These are phyloP conservation scores for Bellardia pandia DNA, from an alignment of 2,888 invertebrate genomes.

Conservation along the genomic window DNA sequence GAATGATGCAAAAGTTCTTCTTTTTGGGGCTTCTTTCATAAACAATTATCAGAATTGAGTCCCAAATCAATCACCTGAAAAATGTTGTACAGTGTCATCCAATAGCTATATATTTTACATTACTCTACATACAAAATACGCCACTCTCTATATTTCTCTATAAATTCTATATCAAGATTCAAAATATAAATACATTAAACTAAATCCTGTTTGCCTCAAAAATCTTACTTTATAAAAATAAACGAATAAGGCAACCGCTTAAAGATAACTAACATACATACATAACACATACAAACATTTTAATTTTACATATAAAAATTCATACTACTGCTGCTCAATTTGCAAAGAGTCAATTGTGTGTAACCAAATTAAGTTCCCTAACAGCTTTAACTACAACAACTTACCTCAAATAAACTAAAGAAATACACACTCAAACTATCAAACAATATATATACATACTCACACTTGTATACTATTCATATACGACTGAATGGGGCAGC, in stretches of 20 bases:
- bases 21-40: too few species aligned
- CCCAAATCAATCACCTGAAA: too few species aligned
- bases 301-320: constrained; percentile 18
- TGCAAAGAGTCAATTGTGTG: constrained; percentile 82
- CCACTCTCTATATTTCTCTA: too few species aligned
- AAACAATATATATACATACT: background rate
- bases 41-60: too few species aligned
- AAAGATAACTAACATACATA: too few species aligned
- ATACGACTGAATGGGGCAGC: constrained; percentile 30
- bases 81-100: too few species aligned
- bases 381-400: constrained; percentile 1
- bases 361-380: constrained; percentile 82
- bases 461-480: background rate
- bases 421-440: constrained; percentile 17
- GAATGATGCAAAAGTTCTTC: too few species aligned
- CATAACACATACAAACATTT: background rate
- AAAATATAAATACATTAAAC: too few species aligned
- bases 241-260: background rate
- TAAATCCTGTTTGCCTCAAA: too few species aligned
- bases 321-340: constrained; percentile 28
- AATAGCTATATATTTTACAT: too few species aligned
- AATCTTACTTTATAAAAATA: background rate
- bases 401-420: constrained; percentile 47
- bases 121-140: too few species aligned
- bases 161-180: too few species aligned